Percentiles rank a stretch among this genome's conserved stretches.
Evolutionary conservation across 1,140 invertebrate species (phyloP).

Genomic region (Rhagoletis zephyria): DNA sequence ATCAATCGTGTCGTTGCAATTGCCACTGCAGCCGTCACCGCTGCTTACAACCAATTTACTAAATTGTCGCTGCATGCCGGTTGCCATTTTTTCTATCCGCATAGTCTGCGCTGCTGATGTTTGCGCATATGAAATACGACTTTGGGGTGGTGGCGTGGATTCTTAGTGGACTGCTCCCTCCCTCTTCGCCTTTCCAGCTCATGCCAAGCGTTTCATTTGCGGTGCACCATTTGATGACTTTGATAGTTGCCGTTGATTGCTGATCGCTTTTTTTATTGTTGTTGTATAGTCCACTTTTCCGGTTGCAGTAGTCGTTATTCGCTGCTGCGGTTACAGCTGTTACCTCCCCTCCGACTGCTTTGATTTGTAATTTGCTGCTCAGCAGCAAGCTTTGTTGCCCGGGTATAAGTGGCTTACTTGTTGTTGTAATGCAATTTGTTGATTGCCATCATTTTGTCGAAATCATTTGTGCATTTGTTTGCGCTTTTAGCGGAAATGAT

Average conservation of each 20-base stretch:
- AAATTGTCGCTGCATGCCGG: constrained; percentile 38
- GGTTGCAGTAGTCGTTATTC: background rate
- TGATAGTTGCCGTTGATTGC: constrained; percentile 16
- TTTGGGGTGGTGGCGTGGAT: background rate
- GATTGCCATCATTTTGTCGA: constrained; percentile 14
- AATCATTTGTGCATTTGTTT: constrained; percentile 36
- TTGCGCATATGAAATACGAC: background rate
- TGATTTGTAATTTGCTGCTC: background rate
- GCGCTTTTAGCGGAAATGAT: constrained; percentile 23
- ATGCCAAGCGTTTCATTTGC: constrained; percentile 19
- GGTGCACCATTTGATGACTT: constrained; percentile 35
- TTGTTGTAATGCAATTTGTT: constrained; percentile 20
- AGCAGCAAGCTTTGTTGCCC: too few relatives aligned
- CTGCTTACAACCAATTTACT: constrained; percentile 51
- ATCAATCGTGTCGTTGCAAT: constrained; percentile 1
- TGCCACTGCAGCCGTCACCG: background rate
- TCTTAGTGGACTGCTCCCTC: background rate
- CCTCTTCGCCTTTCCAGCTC: too few relatives aligned
- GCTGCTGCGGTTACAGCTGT: background rate
- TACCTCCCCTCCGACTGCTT: background rate
- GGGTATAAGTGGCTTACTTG: background rate
- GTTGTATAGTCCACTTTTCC: background rate
- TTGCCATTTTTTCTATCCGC: background rate
- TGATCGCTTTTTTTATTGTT: background rate
- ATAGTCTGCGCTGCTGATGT: background rate